Conservation (phyloP, 2,797 vertebrate species). For the Spinus pinus region DNA sequence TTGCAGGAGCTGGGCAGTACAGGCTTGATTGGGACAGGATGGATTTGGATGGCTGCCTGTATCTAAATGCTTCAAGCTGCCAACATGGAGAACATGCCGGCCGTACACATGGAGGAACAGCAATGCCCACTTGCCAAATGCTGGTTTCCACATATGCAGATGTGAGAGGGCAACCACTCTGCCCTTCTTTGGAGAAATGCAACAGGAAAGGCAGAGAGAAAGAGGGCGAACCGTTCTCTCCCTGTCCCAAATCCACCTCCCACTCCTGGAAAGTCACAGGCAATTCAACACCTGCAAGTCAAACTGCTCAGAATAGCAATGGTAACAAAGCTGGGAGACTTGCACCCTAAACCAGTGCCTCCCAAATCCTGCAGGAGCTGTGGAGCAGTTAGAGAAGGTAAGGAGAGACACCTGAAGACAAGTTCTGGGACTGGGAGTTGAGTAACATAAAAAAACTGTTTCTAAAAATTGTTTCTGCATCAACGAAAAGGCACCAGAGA, state of each 20-base stretch:
- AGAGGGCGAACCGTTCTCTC: neutral
- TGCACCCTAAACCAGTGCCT: neutral
- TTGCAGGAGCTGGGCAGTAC: neutral
- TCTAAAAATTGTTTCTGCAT: slow-evolving; percentile 3
- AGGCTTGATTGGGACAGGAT: neutral
- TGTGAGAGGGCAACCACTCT: neutral
- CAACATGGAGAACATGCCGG: accelerated
- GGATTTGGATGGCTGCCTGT: neutral
- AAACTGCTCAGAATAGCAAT: neutral
- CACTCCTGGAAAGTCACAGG: neutral
- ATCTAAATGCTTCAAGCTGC: neutral
- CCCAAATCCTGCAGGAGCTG: neutral
- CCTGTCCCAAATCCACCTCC: neutral
- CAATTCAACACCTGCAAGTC: neutral
- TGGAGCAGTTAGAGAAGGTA: neutral
- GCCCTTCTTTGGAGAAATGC: neutral
- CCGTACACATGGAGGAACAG: neutral
- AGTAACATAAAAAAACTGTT: neutral
- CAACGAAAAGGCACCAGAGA: slow-evolving; percentile 12
- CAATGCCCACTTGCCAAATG: neutral
- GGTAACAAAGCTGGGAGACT: neutral
- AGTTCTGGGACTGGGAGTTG: neutral
- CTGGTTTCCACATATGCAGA: neutral
- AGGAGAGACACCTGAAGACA: neutral
- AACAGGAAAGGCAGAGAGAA: slow-evolving; percentile 5